Base-by-base conservation (phyloP, 2,888 invertebrate genomes). In the Dioctria rufipes region DNA sequence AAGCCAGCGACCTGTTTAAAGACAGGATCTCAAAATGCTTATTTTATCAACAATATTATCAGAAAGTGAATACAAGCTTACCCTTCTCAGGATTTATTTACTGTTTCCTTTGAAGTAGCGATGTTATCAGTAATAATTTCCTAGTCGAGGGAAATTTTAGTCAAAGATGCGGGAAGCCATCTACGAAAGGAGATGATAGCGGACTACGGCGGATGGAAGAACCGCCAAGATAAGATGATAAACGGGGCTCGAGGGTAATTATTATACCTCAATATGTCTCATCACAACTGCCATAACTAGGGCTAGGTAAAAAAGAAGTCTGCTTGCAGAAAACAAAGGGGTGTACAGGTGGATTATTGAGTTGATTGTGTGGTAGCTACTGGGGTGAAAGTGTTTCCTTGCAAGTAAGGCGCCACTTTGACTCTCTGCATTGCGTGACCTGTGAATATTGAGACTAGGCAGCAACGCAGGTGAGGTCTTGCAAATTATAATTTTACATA, bases 361-460 rank as follows among this genome's bases (percentile, higher is more conserved):
- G 6, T 6, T 73, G 37, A 11, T 40, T n/a, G 39, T 40, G 42
- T 5, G 5, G 49, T 25, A 77, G 11, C 39, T 9, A 13, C 8
- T 37, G 46, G 25, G 46, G 61, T 11, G 77, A 73, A 73, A 63
- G 77, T 77, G 77, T 63, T 75, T 11, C 39, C 39, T 37, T 46
- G 63, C 46, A 63, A 77, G 2, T 25, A 25, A 49, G 77, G 77
- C 77, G 77, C 77, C 77, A 9, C 13, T 63, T 39, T 11, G 77
- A 40, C 77, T 77, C 63, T 40, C 77, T 77, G 63, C 77, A 77
- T 77, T 77, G 77, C 77, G 77, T 77, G 77, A 63, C 77, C 77
- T 63, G 25, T 25, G 46, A 61, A 61, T 63, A 77, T 77, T 63
- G 42, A 63, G 61, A 77, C 61, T 25, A 8, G 6, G 37, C 42